phyloP scores from a whole-genome alignment of 1,140 invertebrate genomes.

The Pogonus chalceus region DNA sequence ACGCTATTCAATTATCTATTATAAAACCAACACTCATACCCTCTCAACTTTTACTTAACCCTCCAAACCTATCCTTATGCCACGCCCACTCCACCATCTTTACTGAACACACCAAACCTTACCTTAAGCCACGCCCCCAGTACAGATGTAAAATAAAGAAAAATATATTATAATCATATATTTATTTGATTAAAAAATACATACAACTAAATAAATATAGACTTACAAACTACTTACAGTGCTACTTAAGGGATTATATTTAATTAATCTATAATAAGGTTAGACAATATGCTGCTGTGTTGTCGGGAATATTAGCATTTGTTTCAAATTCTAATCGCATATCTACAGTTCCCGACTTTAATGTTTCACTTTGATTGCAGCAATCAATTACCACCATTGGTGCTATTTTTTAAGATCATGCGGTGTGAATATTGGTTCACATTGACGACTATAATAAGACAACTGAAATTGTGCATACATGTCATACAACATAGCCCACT shows the following conservation, averaged over 20 bases:
- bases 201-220: no score
- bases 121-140: no score
- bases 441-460: constrained; percentile 20
- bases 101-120: no score
- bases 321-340: constrained; percentile 27
- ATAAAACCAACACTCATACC: no score
- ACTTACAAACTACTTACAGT: no score
- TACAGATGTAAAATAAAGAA: no score
- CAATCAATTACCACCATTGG: constrained; percentile 27
- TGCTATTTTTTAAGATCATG: constrained; percentile 17
- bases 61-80: no score
- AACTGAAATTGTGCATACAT: constrained; percentile 25
- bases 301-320: constrained; percentile 15
- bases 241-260: constrained; percentile 20
- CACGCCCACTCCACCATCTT: no score
- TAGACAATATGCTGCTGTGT: constrained; percentile 30
- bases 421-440: constrained; percentile 12
- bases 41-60: no score
- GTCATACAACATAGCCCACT: constrained; percentile 25
- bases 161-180: no score
- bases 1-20: no score
- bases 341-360: constrained; percentile 25
- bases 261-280: constrained; percentile 25
- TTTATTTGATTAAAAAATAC: no score
- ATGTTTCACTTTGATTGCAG: constrained; percentile 26